Evolutionary conservation across 1,140 invertebrate genomes (phyloP).

Genomic region (Lepidurus apus): DNA sequence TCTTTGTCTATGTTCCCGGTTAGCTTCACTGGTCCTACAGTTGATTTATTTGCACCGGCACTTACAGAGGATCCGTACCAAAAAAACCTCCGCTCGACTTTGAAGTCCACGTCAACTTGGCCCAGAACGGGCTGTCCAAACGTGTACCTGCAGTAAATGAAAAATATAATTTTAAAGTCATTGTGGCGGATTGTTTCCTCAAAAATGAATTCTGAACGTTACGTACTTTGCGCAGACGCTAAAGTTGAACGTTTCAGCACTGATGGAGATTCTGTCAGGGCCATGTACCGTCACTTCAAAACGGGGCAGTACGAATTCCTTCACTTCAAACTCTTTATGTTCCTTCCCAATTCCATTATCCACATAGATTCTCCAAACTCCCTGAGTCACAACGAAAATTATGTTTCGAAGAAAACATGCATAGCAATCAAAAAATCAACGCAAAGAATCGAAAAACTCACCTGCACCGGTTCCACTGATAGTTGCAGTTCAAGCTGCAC

Average conservation of each 20-base stretch:
- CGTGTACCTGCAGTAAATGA: constrained; percentile 34
- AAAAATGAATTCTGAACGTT: too few relatives aligned
- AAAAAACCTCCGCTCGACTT: neutral
- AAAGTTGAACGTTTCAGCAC: constrained; percentile 34
- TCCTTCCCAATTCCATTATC: constrained; percentile 41
- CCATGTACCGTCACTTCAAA: constrained; percentile 59
- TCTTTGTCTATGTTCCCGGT: neutral
- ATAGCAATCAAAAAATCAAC: too few relatives aligned
- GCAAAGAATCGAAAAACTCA: constrained; percentile 40
- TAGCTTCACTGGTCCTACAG: neutral
- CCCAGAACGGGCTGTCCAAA: constrained; percentile 40
- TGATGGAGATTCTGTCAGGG: constrained; percentile 54
- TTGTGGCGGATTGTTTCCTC: too few relatives aligned
- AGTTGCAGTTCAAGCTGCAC: constrained; percentile 51
- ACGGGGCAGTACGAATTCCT: constrained; percentile 58
- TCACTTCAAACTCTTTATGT: constrained; percentile 50
- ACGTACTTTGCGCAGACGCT: constrained; percentile 4
- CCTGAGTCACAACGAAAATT: constrained; percentile 43
- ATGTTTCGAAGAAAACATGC: too few relatives aligned
- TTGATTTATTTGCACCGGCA: neutral
- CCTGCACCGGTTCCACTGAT: constrained; percentile 51
- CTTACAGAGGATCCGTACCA: neutral
- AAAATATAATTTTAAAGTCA: too few relatives aligned
- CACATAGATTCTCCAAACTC: constrained; percentile 54
- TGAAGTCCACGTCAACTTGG: constrained; percentile 27